Evolutionary conservation across 1,140 invertebrate genomes (phyloP), one percentile per base, ranked within the genome.

Genomic region (Dreissena rostriformis): DNA sequence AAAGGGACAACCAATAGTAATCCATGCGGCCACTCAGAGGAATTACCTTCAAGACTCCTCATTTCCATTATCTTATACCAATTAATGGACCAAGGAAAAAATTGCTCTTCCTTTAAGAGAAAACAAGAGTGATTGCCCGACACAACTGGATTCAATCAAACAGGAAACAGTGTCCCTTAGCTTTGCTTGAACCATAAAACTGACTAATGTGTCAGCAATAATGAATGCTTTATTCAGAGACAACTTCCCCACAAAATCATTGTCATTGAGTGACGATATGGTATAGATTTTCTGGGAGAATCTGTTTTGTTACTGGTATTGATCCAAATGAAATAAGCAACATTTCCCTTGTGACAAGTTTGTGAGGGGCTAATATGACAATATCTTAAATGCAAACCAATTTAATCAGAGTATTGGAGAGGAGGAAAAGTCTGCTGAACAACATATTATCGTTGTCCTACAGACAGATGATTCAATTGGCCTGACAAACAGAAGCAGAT

Each of bases 361-460:
- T 81, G 65, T 63, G 78, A n/a, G 72, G 55, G 78, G 78, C 78
- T 81, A 81, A 81, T 81, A 81, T 81, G 78, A 81, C 78, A 81
- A 81, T 81, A 81, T 81, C 78, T 81, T 81, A 81, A 81, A 81
- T 81, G 78, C 78, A 81, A 81, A 81, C 78, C 78, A 81, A 81
- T 81, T 81, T 81, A 81, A 81, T 81, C 78, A 81, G 78, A 81
- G 67, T 71, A 63, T 73, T 57, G 70, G 78, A 81, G 78, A 26
- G 78, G 26, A 55, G 78, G 72, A 72, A 73, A 72, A 29, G 78
- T 72, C 78, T 73, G 78, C 68, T 55, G 67, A n/a, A 68, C 49
- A 68, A 68, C 78, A 81, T n/a, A 81, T 81, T 81, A 81, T 72
- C 63, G 52, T 72, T 81, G 78, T 81, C 78, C 70, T 73, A 81